Conservation (phyloP, 2,797 vertebrate species). For the Spondyliosoma cantharus region DNA sequence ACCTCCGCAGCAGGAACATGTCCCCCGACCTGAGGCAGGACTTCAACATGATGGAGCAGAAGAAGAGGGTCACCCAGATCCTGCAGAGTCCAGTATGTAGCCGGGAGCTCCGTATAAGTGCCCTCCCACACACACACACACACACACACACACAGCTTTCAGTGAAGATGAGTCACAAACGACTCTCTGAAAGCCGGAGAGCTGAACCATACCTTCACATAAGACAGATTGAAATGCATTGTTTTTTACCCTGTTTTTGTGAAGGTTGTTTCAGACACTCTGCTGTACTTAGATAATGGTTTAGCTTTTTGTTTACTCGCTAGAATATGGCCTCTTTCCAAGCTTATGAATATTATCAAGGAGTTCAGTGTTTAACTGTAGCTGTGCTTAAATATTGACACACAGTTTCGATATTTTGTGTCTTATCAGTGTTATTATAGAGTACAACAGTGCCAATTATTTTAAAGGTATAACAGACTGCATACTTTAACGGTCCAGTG, state of each 20-base stretch:
- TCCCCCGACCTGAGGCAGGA: conserved; percentile 95
- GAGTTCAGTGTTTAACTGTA: neutral
- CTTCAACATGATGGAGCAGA: conserved; percentile 98
- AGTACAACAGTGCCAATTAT: neutral
- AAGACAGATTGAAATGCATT: conserved; percentile 23
- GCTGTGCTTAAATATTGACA: neutral
- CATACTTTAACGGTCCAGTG: no score
- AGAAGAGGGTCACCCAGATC: conserved; percentile 96
- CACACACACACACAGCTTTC: conserved; percentile 62
- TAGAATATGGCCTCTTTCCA: neutral
- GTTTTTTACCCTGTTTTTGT: conserved; percentile 19
- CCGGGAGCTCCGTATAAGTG: conserved; percentile 35
- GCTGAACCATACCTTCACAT: conserved; percentile 3
- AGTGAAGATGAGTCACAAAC: conserved; percentile 58
- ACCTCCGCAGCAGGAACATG: conserved; percentile 89
- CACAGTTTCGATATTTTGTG: neutral
- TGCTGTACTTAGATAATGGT: neutral
- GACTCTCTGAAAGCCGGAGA: conserved; percentile 47
- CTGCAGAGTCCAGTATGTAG: conserved; percentile 92
- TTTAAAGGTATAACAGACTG: no score
- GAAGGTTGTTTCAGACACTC: conserved; percentile 10
- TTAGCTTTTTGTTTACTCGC: neutral
- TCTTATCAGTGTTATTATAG: conserved; percentile 3
- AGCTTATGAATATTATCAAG: neutral
- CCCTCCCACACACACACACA: conserved; percentile 66